Evolutionary conservation across 2,888 invertebrate genomes (phyloP), one percentile per base, ranked within the genome.

Genomic region (Phorcus lineatus): DNA sequence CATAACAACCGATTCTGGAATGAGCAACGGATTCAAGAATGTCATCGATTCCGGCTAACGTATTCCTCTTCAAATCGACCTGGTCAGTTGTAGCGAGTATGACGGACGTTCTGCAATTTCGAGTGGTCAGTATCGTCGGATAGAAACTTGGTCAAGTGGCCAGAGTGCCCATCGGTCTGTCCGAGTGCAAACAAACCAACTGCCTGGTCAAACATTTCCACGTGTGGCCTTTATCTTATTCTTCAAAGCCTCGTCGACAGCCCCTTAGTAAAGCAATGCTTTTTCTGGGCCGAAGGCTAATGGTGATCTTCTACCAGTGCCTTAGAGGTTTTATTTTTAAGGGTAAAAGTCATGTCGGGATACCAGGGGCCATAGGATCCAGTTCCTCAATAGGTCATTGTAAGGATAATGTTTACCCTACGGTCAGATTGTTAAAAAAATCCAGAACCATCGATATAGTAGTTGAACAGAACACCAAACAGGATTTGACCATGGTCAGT

Each of bases 81-180:
- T 16, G 16, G 13, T 24, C 22, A 6, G 24, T 62, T 62, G 3
- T 28, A 28, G 28, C 24, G 28, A 24, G 28, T 16, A 16, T 62
- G 62, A 13, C 16, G 28, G 28, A 62, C 16, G 28, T 16, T 9
- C 28, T 24, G 62, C 28, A 24, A 22, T 24, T 24, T 28, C 28
- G 62, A 62, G 28, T 28, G 62, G 62, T 28, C 24, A 31, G 28
- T 62, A 62, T 62, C 28, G 24, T 28, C 13, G 16, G 62, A 31
- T 47, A 47, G 36, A 62, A 62, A 62, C 62, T 62, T 62, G 62
- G 62, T 62, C 62, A 62, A 62, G 62, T 22, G 62, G 62, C 62
- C 3, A 1, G 28, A 62, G 28, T 17, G 13, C 62, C 24, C 22
- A 24, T 9, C 62, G 62, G 22, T 28, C 24, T 24, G 28, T 28